Percentiles rank a stretch among this genome's conserved stretches.
Conservation (phyloP, 2,113 vertebrate genomes). For the Neofelis nebulosa region DNA sequence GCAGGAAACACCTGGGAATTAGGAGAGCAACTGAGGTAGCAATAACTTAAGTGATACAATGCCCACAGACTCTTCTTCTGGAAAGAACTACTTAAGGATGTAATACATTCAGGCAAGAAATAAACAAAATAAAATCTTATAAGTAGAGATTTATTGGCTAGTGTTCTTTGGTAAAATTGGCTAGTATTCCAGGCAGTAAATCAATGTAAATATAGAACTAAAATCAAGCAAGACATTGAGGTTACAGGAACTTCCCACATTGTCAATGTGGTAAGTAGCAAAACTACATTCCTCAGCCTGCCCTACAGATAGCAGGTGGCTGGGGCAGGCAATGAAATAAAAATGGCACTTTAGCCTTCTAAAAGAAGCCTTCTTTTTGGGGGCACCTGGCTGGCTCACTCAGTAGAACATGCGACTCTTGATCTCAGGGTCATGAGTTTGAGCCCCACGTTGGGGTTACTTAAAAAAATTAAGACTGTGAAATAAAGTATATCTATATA, state of each 20-base stretch:
- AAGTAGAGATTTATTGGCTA: background rate
- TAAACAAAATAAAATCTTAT: background rate
- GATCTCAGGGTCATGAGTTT: background rate
- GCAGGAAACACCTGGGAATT: background rate
- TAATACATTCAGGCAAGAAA: background rate
- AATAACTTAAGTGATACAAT: background rate
- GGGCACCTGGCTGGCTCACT: background rate
- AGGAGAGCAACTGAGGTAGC: background rate
- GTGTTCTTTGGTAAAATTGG: background rate
- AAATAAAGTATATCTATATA: background rate
- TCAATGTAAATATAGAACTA: slow-evolving; percentile 12
- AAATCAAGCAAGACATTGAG: slow-evolving; percentile 40
- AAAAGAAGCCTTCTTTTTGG: background rate
- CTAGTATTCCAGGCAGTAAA: background rate
- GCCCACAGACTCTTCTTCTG: background rate
- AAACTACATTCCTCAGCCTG: background rate
- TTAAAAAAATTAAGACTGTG: background rate
- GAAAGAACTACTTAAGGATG: slow-evolving; percentile 27
- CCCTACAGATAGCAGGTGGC: background rate
- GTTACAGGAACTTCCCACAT: background rate
- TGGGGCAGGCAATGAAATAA: background rate
- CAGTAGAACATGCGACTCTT: background rate
- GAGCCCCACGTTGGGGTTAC: background rate
- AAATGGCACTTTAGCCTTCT: background rate
- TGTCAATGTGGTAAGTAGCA: background rate